Base-by-base conservation (phyloP, 2,797 vertebrate species). In the Nasua narica region DNA sequence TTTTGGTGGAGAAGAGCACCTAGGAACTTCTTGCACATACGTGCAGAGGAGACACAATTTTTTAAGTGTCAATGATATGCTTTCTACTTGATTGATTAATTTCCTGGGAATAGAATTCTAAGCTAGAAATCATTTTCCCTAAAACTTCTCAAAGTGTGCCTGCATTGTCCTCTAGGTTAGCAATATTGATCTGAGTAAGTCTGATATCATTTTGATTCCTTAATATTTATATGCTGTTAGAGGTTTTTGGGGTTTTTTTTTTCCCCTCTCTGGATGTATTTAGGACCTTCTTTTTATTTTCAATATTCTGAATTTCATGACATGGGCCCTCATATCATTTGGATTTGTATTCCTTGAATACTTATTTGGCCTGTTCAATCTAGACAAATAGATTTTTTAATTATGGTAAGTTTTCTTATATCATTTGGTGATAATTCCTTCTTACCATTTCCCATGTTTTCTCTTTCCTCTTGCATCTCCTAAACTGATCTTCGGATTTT, bases 1-100 rank as follows among this genome's bases (percentile, higher is more conserved):
- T 88, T 94, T 88, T 72, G 40, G 74, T 84, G 40, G 43, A 74
- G 25, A 93, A 87, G 72, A 92, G 90, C 86, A 25, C 86, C 48
- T 76, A 48, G 40, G 40, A 92, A 50, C 27, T 94, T 72, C 35
- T 27, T 54, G 14, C 84, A 52, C 67, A 72, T 79, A 27, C 0
- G 1, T 87, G 18, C 13, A 91, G 78, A 90, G 32, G 32, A 92
- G 58, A 94, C 7, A 56, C 29, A 35, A 19, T 70, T 32, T 69
- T 88, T 67, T 77, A 81, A 48, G 9, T 72, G 21, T 60, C 32
- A 85, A 81, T 76, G 11, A 37, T 82, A 95, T 52, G 69, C 62
- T 46, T 94, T 60, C 37, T 72, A 56, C 15, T 60, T 65, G 46
- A 78, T 29, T 29, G 27, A 77, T 74, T 87, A 70, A 69, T 92